These are phyloP conservation scores for Sitophilus oryzae DNA, from an alignment of 1,140 invertebrate genomes.

Conservation along the genomic window DNA sequence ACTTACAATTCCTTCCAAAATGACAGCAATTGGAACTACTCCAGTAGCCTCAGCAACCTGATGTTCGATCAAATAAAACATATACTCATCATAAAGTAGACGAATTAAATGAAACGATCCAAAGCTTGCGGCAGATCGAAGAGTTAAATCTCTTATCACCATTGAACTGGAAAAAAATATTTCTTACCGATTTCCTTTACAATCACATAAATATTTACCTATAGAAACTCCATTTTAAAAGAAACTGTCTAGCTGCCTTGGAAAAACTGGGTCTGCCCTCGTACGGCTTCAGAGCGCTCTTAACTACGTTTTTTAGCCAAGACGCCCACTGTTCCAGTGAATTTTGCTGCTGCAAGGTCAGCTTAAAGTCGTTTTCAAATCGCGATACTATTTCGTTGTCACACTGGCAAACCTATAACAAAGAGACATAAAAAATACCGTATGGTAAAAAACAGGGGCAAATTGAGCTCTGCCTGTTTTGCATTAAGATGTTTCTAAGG, in stretches of 20 bases:
- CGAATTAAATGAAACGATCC: constrained; percentile 98
- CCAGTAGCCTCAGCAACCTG: constrained; percentile 87
- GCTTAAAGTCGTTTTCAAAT: constrained; percentile 90
- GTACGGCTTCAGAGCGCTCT: constrained; percentile 80
- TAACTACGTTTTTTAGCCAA: constrained; percentile 92
- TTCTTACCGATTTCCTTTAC: background rate
- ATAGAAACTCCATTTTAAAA: constrained; percentile 99
- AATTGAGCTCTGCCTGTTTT: no score
- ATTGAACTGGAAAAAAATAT: constrained; percentile 70
- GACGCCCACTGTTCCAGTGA: constrained; percentile 94
- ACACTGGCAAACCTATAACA: constrained; percentile 75
- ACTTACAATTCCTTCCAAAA: constrained; percentile 65
- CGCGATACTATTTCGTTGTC: constrained; percentile 78
- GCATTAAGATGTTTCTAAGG: no score
- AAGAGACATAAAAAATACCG: background rate
- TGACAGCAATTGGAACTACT: constrained; percentile 90
- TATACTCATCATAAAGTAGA: constrained; percentile 96
- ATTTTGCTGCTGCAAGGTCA: constrained; percentile 86
- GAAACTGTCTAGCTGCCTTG: constrained; percentile 87
- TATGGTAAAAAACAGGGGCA: no score
- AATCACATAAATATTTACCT: constrained; percentile 52
- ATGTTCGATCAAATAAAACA: constrained; percentile 98
- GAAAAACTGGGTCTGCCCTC: constrained; percentile 79
- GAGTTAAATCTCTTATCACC: constrained; percentile 90
- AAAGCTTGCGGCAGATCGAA: constrained; percentile 94